phyloP scores from a whole-genome alignment of 92 coral and sea anemone genomes.

The Virgularia gustaviana region DNA sequence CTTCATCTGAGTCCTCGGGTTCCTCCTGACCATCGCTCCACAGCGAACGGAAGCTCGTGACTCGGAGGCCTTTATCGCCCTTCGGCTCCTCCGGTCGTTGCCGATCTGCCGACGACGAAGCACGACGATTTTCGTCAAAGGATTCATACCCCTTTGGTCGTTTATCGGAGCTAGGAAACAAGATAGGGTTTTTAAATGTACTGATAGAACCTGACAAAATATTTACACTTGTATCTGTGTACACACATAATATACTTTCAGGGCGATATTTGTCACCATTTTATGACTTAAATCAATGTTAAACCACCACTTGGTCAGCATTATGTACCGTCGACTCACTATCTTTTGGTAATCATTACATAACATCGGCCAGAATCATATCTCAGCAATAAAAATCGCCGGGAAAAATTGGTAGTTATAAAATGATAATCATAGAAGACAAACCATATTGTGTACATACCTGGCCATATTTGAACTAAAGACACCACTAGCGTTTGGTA shows the following conservation, averaged over 20 bases:
- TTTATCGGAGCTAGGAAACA: constrained; percentile 11
- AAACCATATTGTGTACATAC: background rate
- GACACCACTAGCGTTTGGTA: constrained; percentile 27
- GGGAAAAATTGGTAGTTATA: too few relatives aligned
- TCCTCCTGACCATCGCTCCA: constrained; percentile 82
- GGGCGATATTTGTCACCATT: too few relatives aligned
- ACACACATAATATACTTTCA: too few relatives aligned
- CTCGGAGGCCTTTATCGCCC: constrained; percentile 59
- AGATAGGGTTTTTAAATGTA: background rate
- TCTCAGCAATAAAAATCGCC: too few relatives aligned
- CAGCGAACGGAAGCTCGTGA: constrained; percentile 78
- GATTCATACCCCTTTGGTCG: constrained; percentile 27
- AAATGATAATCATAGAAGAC: too few relatives aligned
- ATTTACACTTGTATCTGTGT: too few relatives aligned
- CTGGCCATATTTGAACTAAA: constrained; percentile 7
- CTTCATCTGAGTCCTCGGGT: constrained; percentile 88
- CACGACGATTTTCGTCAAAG: constrained; percentile 6
- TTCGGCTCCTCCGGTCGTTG: constrained; percentile 19
- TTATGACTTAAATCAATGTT: too few relatives aligned
- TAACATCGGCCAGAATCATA: too few relatives aligned
- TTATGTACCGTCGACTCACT: too few relatives aligned
- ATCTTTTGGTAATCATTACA: too few relatives aligned
- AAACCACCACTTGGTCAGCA: too few relatives aligned
- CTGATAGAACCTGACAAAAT: too few relatives aligned
- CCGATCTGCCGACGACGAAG: constrained; percentile 21